phyloP scores from a whole-genome alignment of 2,888 invertebrate genomes.

The Allygus modestus region DNA sequence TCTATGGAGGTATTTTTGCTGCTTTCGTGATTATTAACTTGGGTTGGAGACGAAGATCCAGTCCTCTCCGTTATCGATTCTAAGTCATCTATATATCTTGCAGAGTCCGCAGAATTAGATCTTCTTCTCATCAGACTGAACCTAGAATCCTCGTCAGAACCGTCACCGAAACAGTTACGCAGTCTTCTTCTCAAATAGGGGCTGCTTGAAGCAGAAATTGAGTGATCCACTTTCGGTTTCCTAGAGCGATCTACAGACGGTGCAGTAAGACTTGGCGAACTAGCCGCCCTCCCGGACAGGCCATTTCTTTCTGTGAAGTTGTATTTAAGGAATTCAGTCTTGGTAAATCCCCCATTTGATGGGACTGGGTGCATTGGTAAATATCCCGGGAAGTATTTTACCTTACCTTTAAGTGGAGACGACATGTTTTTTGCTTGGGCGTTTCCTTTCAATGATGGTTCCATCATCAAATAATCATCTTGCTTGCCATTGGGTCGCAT shows the following conservation, averaged over 20 bases:
- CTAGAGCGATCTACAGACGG: conserved; percentile 56
- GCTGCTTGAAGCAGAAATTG: conserved; percentile 74
- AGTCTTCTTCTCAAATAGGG: conserved; percentile 78
- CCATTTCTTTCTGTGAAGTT: conserved; percentile 58
- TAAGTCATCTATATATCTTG: conserved; percentile 79
- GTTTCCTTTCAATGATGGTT: conserved; percentile 74
- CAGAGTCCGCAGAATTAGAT: conserved; percentile 86
- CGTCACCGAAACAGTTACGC: conserved; percentile 64
- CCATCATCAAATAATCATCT: conserved; percentile 85
- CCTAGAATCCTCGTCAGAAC: conserved; percentile 34
- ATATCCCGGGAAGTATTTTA: conserved; percentile 64
- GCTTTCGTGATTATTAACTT: conserved; percentile 52
- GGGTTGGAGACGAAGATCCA: conserved; percentile 60
- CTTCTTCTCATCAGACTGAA: conserved; percentile 73
- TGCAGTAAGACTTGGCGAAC: conserved; percentile 59
- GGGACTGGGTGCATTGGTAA: conserved; percentile 68
- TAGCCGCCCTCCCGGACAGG: conserved; percentile 66
- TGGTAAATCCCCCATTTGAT: conserved; percentile 62
- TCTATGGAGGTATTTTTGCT: conserved; percentile 63
- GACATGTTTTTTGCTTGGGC: background rate
- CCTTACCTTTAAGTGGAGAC: conserved; percentile 61
- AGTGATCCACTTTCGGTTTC: conserved; percentile 71
- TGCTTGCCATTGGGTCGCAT: conserved; percentile 65
- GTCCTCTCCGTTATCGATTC: conserved; percentile 72
- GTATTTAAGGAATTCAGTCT: conserved; percentile 54